A percentile compares a stretch with the other conserved stretches of the same genome.
phyloP scores from a whole-genome alignment of 2,888 invertebrate genomes.

The Tenthredo distinguenda region DNA sequence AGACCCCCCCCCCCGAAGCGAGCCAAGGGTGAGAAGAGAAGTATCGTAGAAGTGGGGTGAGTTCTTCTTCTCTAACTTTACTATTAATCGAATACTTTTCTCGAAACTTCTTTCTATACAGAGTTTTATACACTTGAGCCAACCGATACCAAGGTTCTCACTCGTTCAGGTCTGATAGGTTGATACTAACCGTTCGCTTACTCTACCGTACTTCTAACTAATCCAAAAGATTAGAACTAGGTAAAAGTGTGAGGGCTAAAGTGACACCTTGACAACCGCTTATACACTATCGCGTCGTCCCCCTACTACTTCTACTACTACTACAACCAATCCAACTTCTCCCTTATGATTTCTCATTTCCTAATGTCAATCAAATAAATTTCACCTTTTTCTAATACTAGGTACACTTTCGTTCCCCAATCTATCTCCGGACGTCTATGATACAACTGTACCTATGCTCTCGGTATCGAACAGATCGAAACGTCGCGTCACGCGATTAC shows the following conservation, averaged over 20 bases:
- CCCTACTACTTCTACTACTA: no score
- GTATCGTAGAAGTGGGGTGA: not conserved
- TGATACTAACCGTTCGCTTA: slow-evolving; percentile 15
- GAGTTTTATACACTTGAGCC: slow-evolving; percentile 3
- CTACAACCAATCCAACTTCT: not conserved
- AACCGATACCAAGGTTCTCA: slow-evolving; percentile 12
- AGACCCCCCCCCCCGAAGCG: not conserved
- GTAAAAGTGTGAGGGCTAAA: slow-evolving; percentile 52
- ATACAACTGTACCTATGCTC: not conserved
- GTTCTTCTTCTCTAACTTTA: slow-evolving; percentile 60
- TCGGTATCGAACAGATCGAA: not conserved
- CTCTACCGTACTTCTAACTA: not conserved
- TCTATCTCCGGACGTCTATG: no score
- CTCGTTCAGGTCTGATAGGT: slow-evolving; percentile 17
- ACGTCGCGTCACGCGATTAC: not conserved
- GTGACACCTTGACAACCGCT: slow-evolving; percentile 41
- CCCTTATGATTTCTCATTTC: slow-evolving; percentile 16
- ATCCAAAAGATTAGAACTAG: slow-evolving; percentile 15
- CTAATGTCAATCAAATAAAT: not conserved
- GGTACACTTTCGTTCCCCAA: not conserved
- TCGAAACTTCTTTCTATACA: not conserved
- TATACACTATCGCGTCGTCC: not conserved
- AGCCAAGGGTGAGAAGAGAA: slow-evolving; percentile 9
- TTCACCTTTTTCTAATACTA: not conserved
- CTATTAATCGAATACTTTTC: slow-evolving; percentile 65